Evolutionary conservation across 2,888 invertebrate genomes (phyloP).

Genomic region (Ommatoiulus sabulosus): DNA sequence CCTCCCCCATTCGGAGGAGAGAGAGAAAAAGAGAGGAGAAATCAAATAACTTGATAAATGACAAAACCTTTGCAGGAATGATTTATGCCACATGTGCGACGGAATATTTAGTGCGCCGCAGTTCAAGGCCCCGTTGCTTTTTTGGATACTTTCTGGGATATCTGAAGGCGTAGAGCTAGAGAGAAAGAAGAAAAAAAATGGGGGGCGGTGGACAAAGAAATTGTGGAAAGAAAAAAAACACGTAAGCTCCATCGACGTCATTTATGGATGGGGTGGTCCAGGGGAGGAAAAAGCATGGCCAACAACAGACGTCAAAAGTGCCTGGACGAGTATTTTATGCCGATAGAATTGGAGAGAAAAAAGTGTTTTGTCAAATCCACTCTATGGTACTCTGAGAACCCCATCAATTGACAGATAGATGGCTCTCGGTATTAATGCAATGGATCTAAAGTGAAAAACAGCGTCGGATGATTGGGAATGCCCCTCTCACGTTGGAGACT

Average conservation of each 20-base stretch:
- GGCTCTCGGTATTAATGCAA: neutral
- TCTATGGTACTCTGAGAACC: neutral
- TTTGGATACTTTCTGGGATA: conserved; percentile 48
- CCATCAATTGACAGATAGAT: conserved; percentile 35
- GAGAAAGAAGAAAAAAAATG: neutral
- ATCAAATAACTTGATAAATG: conserved; percentile 55
- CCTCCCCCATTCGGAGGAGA: conserved; percentile 16
- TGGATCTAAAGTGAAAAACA: neutral
- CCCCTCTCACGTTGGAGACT: neutral
- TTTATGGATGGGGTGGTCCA: conserved; percentile 32
- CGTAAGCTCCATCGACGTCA: conserved; percentile 45
- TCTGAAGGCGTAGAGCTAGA: neutral
- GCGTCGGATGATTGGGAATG: neutral
- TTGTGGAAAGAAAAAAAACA: neutral
- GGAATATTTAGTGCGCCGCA: conserved; percentile 47
- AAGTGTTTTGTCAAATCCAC: conserved; percentile 46
- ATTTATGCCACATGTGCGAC: conserved; percentile 54
- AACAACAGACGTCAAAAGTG: conserved; percentile 43
- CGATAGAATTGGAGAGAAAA: conserved; percentile 7
- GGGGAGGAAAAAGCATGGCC: neutral
- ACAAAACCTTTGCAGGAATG: conserved; percentile 51
- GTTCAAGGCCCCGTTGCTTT: conserved; percentile 50
- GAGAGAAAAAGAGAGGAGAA: conserved; percentile 50
- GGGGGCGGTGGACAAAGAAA: conserved; percentile 39
- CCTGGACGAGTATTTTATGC: conserved; percentile 26